These are phyloP conservation scores for Amblyopsis hoosieri DNA, from an alignment of 2,797 vertebrate genomes.

Conservation along the genomic window DNA sequence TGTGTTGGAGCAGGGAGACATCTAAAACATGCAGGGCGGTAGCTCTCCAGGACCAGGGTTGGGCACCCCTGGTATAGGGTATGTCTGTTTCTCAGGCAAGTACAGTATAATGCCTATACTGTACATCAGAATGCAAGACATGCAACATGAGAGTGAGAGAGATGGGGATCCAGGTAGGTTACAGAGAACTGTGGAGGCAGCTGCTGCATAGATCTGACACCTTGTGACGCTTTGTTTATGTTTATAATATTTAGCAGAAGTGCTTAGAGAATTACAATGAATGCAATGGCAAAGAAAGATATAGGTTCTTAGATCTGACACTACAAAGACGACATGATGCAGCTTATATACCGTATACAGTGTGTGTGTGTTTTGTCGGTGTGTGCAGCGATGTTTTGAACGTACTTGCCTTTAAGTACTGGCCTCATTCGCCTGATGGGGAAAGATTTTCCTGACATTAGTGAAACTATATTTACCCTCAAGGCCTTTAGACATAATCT, in stretches of 20 bases:
- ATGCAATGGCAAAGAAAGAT: background rate
- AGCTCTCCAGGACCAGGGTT: too few relatives aligned
- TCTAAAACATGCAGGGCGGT: too few relatives aligned
- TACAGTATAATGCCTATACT: too few relatives aligned
- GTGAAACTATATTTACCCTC: background rate
- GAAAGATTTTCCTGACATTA: background rate
- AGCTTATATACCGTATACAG: background rate
- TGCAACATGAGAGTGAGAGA: conserved; percentile 13
- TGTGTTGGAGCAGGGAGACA: too few relatives aligned
- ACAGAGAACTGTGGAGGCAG: conserved; percentile 17
- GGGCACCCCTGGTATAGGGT: too few relatives aligned
- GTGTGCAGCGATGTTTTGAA: background rate
- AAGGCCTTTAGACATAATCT: background rate
- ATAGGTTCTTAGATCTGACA: background rate
- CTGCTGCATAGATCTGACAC: background rate
- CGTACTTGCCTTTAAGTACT: background rate
- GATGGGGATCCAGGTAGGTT: conserved; percentile 19
- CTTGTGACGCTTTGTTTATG: background rate
- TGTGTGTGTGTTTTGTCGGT: background rate
- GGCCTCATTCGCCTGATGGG: background rate
- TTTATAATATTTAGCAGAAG: conserved; percentile 3
- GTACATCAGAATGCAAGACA: background rate
- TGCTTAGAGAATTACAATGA: background rate
- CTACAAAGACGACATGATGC: background rate
- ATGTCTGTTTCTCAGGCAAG: too few relatives aligned